phyloP scores from a whole-genome alignment of 1,140 invertebrate species.

The Parapsyche elsis region DNA sequence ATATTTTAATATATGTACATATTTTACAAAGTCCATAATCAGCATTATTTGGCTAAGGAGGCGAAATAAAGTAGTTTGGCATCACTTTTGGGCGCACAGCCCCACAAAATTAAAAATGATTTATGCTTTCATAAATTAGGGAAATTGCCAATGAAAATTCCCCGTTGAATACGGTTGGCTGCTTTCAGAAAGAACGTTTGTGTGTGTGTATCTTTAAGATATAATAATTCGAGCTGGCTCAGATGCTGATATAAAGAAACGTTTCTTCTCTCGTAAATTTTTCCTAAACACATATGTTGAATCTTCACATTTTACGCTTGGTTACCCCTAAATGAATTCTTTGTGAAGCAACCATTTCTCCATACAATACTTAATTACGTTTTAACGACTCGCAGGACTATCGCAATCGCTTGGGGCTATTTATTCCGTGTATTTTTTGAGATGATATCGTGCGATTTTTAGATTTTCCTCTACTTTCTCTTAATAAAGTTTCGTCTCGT shows the following conservation, averaged over 20 bases:
- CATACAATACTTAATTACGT: too few relatives aligned
- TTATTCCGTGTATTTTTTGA: too few relatives aligned
- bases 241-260: not conserved
- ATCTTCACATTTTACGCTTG: not conserved
- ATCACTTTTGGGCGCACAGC: not conserved
- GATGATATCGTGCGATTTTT: too few relatives aligned
- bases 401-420: too few relatives aligned
- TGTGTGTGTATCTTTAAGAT: not conserved
- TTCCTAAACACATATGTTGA: not conserved
- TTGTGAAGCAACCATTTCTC: not conserved
- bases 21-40: not conserved
- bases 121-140: conserved; percentile 16
- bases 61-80: not conserved
- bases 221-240: not conserved
- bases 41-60: conserved; percentile 1
- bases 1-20: too few relatives aligned
- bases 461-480: too few relatives aligned
- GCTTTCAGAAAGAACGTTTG: not conserved
- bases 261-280: not conserved
- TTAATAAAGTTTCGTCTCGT: too few relatives aligned
- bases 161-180: conserved; percentile 9
- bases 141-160: conserved; percentile 27
- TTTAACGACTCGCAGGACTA: too few relatives aligned
- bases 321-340: not conserved
- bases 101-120: conserved; percentile 16